These are phyloP conservation scores for Cochlearius cochlearius DNA, from an alignment of 2,113 vertebrate species.

Conservation along the genomic window DNA sequence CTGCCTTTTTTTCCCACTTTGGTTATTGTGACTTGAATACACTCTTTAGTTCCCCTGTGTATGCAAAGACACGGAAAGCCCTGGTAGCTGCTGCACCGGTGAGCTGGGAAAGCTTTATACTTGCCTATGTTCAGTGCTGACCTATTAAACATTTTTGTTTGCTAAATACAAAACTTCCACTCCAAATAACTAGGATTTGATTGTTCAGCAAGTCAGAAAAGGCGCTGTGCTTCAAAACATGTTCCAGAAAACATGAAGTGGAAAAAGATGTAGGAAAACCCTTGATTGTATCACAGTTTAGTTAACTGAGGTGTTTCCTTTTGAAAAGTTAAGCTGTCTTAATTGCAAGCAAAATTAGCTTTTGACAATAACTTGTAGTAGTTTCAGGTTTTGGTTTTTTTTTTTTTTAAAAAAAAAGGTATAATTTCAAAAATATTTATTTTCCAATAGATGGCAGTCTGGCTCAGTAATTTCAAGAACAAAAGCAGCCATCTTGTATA, in stretches of 20 bases:
- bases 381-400: background rate
- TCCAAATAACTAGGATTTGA: background rate
- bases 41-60: background rate
- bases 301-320: background rate
- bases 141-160: background rate
- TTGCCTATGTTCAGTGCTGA: background rate
- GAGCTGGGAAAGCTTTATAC: background rate
- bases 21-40: background rate
- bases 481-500: conserved; percentile 68
- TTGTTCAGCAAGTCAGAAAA: background rate
- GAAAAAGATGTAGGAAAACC: background rate
- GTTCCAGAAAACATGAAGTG: background rate
- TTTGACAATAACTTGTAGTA: background rate
- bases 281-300: background rate
- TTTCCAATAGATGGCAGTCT: conserved; percentile 80
- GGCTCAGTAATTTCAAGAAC: conserved; percentile 72
- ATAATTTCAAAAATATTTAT: conserved; percentile 28
- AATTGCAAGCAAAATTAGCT: background rate
- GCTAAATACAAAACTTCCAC: background rate
- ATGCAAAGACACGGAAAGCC: background rate
- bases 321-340: background rate
- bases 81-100: background rate
- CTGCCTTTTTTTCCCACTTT: background rate
- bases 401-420: background rate
- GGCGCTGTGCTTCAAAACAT: background rate